Base-by-base conservation (phyloP, 2,888 invertebrate genomes). In the Polymixis flavicincta region DNA sequence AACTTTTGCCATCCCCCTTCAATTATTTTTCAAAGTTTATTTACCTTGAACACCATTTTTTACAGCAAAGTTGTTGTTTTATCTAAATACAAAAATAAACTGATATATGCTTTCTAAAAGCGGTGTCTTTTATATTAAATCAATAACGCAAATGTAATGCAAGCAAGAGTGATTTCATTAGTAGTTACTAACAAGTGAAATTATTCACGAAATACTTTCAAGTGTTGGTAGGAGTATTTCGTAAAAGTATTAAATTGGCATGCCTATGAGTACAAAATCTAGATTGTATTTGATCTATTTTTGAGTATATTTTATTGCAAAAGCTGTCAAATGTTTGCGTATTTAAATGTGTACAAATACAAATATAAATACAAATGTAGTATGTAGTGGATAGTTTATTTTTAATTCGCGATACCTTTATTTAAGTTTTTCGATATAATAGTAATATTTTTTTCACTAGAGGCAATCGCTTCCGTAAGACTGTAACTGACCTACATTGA, bases 131-230 rank as follows among this genome's bases (percentile, higher is more conserved):
- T 83, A 85, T 83, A 83, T 64, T 54, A 71, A 79, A 79, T 61
- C 72, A 71, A 74, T 72, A 73, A 71, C 81, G 70, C 74, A 77
- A 84, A 80, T 81, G 74, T 82, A 88, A 66, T 69, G 72, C 85
- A 86, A 78, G 37, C 71, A 59, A 73, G 14, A 64, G 13, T 32
- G 67, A 71, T 83, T 75, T 69, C 77, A 81, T 66, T 83, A 65
- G 5, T 28, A 71, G 52, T 83, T 74, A 65, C 67, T 55, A 66
- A 65, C 70, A 25, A 74, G 64, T 74, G 74, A 65, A 86, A 71
- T 83, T 76, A 74, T 77, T 54, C 71, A 69, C 65, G 78, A 75
- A 75, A 83, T 63, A 52, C 25, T 68, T 19, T 68, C 17, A n/a
- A 69, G 32, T n/a, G 60, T 69, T 74, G 59, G 60, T 68, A 74